phyloP scores from a whole-genome alignment of 1,140 invertebrate species.

The Drosophila triauraria region DNA sequence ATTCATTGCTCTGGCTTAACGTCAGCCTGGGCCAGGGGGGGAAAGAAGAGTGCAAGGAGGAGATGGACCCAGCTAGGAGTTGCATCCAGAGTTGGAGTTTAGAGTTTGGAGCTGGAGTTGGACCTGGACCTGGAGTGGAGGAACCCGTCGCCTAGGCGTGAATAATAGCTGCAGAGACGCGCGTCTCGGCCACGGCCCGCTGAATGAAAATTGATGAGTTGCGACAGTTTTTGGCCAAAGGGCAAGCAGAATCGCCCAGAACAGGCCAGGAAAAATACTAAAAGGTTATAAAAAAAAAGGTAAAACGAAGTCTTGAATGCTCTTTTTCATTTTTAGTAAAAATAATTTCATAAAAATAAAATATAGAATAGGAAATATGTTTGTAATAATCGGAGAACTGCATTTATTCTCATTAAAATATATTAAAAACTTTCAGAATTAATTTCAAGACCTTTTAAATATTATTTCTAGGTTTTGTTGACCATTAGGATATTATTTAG shows the following conservation, averaged over 20 bases:
- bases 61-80: constrained; percentile 8
- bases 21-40: constrained; percentile 38
- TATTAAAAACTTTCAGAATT: too few species aligned
- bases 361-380: background rate
- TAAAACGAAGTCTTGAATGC: background rate
- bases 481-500: too few species aligned
- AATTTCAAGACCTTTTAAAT: background rate
- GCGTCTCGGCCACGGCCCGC: constrained; percentile 31
- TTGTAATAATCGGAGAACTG: too few species aligned
- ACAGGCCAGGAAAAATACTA: constrained; percentile 25
- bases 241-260: constrained; percentile 67
- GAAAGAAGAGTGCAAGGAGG: background rate
- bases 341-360: background rate
- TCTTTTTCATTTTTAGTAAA: background rate
- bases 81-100: background rate
- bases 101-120: background rate
- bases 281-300: background rate
- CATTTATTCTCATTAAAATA: background rate
- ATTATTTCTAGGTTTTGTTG: background rate
- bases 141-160: constrained; percentile 65
- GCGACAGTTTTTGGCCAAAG: constrained; percentile 84
- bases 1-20: constrained; percentile 84
- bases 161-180: constrained; percentile 64
- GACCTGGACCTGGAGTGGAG: background rate
- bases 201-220: constrained; percentile 84